These are phyloP conservation scores for Lagodon rhomboides DNA, from an alignment of 2,797 vertebrate species.

Conservation along the genomic window DNA sequence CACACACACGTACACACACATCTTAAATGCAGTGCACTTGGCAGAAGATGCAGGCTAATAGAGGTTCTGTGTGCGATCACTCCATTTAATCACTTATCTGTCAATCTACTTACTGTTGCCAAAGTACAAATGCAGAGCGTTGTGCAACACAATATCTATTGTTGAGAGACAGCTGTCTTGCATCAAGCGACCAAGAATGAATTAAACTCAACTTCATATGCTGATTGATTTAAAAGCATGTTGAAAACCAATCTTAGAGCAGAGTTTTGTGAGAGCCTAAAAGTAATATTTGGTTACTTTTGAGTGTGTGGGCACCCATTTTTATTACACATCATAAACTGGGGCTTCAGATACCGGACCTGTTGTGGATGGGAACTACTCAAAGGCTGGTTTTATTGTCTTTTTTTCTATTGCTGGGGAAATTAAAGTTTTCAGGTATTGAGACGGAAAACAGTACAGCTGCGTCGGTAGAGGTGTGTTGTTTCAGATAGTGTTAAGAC, in stretches of 20 bases:
- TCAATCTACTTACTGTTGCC: slow-evolving; percentile 55
- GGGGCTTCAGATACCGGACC: slow-evolving; percentile 8
- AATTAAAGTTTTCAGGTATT: background rate
- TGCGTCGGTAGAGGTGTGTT: background rate
- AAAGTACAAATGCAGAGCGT: slow-evolving; percentile 59
- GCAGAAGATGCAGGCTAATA: slow-evolving; percentile 43
- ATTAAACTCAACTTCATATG: slow-evolving; percentile 52
- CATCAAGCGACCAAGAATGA: slow-evolving; percentile 53
- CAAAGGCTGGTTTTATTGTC: background rate
- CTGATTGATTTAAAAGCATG: slow-evolving; percentile 68
- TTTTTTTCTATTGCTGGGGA: background rate
- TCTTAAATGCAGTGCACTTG: slow-evolving; percentile 35
- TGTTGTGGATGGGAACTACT: background rate
- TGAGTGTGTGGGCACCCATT: background rate
- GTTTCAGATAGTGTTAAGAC: slow-evolving; percentile 7
- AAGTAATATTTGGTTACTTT: slow-evolving; percentile 41
- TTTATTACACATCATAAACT: slow-evolving; percentile 31
- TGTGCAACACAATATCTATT: slow-evolving; percentile 65
- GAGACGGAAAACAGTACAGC: slow-evolving; percentile 5
- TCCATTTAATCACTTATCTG: slow-evolving; percentile 64
- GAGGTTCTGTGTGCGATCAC: slow-evolving; percentile 41
- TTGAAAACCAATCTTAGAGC: slow-evolving; percentile 55
- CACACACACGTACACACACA: slow-evolving; percentile 2
- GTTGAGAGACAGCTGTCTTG: slow-evolving; percentile 69
- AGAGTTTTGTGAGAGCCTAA: slow-evolving; percentile 37